Base-by-base conservation (phyloP, 1,140 invertebrate species). In the Brachystomella parvula region DNA sequence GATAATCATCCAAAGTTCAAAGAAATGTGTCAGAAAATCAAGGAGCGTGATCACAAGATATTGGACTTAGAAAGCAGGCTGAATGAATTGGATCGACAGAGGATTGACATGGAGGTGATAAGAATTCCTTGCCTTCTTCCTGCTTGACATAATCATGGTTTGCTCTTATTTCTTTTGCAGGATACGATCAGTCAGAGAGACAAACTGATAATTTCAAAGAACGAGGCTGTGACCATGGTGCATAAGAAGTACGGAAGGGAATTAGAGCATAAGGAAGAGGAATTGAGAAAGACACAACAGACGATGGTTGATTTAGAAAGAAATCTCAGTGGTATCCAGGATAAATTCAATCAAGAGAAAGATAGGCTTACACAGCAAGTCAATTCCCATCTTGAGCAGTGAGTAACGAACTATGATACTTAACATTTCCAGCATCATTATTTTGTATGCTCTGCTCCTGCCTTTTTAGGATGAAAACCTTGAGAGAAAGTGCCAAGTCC, bases 21-120 rank as follows among this genome's bases (percentile, higher is more conserved):
- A 17, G 65, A 70, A 62, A n/a, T 70, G 31, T 66, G 61, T 28
- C n/a, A 64, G n/a, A 61, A 70, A 64, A 62, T 70, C 29, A 67
- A 64, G 31, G 65, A 70, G 2, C 39, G 59, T 12, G 68, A 70
- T 49, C 57, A 64, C 21, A 65, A 61, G 56, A 63, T 70, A 26
- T 49, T 70, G 32, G 49, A 60, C 21, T 39, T 70, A 57, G 64
- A 70, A 64, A 32, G 28, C 15, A 59, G 64, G 60, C 19, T 70
- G 31, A 61, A 53, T 53, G 68, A 66, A 64, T 17, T 33, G 0
- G 63, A 64, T 57, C 61, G 58, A 49, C 32, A 64, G 30, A 39
- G 60, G 2, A 47, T 65, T 32, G 68, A 70, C 32, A 58, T 70
- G 26, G 32, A 66, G 26, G 68, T 70, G 30, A 53, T 30, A 60